Base-by-base conservation (phyloP, 1,140 invertebrate genomes). In the Physella acuta region DNA sequence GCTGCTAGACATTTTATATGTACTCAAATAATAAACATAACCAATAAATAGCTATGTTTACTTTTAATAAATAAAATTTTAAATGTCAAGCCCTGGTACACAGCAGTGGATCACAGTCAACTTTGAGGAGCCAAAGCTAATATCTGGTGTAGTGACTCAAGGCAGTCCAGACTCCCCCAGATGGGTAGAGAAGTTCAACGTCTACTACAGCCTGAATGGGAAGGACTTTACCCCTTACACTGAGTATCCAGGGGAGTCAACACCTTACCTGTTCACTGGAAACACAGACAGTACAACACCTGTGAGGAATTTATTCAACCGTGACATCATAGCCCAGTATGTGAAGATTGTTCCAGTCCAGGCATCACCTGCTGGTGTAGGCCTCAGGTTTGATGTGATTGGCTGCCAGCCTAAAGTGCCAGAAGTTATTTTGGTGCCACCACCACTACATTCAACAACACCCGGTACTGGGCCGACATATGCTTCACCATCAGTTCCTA, bases 91-190 rank as follows among this genome's bases (percentile, higher is more conserved):
- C 33, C 14, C 39, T 24, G 76, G 75, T 30, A 66, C 69, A 20
- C 59, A 73, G 30, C 76, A 78, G 34, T 80, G 73, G 74, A 77
- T 81, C 26, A 74, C 76, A 69, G 76, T 81, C 0, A 90, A 94
- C 82, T 93, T 95, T 77, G 79, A 89, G 26, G 76, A 83, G 36
- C 88, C 89, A 34, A 88, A 89, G 0, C 87, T 91, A 37, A 82
- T 95, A 8, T 92, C 92, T 17, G 93, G 92, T 58, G 85, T 95
- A 20, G 85, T 88, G 24, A 94, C 91, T 0, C 91, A 90, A 81
- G 85, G 85, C 16, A 74, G 73, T 37, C 72, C 77, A 8, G 70
- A 75, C 17, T 76, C 75, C 17, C 60, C 53, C 20, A 72, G 82
- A 49, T 94, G 91, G 91, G 92, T 94, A 0, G 89, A 88, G 0